Evolutionary conservation across 2,113 vertebrate species (phyloP).

Genomic region (Maccullochella peelii): DNA sequence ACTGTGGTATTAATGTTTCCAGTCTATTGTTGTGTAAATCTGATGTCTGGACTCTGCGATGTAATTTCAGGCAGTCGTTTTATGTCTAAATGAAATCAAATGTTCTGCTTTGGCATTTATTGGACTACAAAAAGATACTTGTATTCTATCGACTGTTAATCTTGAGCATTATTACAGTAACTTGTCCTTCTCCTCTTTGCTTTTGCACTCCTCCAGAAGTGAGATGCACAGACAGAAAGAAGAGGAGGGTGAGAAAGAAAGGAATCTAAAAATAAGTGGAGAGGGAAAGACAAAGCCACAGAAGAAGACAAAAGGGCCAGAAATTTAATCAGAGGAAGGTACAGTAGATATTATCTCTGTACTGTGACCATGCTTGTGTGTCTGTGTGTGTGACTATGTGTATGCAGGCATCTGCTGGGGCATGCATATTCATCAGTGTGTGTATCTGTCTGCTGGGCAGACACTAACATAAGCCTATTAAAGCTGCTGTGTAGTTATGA

Average conservation of each 20-base stretch:
- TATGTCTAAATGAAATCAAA: background rate
- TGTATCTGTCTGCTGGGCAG: constrained; percentile 16
- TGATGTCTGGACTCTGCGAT: background rate
- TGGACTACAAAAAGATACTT: background rate
- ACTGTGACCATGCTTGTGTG: background rate
- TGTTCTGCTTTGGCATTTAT: background rate
- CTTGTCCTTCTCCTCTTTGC: constrained; percentile 35
- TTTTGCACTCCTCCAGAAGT: constrained; percentile 25
- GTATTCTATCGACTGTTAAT: background rate
- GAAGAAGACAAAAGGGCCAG: constrained; percentile 26
- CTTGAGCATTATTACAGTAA: background rate
- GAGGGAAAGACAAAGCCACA: constrained; percentile 37
- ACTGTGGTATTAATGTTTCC: background rate
- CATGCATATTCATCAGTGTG: constrained; percentile 17
- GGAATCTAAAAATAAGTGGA: constrained; percentile 65
- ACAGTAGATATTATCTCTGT: background rate
- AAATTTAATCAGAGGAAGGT: constrained; percentile 6
- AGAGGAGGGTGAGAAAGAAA: constrained; percentile 51
- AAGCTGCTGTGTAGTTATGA: constrained; percentile 53
- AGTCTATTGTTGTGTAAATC: constrained; percentile 2
- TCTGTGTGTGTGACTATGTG: background rate
- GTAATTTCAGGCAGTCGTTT: background rate
- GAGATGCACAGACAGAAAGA: constrained; percentile 38
- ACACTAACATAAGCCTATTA: constrained; percentile 60
- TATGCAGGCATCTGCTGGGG: constrained; percentile 6